These are phyloP conservation scores for Salvelinus fontinalis DNA, from an alignment of 2,113 vertebrate genomes.

Conservation along the genomic window DNA sequence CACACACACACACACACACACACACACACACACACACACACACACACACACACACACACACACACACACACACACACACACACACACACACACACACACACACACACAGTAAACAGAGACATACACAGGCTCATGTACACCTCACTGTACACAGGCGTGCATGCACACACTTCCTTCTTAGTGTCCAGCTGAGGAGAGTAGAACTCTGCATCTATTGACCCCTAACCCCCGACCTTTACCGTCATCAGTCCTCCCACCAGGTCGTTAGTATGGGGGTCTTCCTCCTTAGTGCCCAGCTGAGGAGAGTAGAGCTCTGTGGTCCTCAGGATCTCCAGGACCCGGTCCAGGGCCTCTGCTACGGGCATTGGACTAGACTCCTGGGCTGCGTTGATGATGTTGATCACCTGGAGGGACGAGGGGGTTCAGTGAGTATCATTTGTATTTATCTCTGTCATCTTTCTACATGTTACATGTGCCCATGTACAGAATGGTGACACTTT, in stretches of 20 bases:
- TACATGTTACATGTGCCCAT: no score
- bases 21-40: slow-evolving; percentile 15
- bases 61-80: neutral
- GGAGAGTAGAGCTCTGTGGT: slow-evolving; percentile 96
- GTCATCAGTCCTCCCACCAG: slow-evolving; percentile 95
- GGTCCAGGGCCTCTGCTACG: slow-evolving; percentile 92
- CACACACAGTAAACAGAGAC: neutral
- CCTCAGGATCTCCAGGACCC: slow-evolving; percentile 93
- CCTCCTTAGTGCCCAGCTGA: slow-evolving; percentile 89
- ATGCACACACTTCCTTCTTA: slow-evolving; percentile 77
- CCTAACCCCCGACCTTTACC: slow-evolving; percentile 70
- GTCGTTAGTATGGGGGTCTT: slow-evolving; percentile 93
- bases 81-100: neutral
- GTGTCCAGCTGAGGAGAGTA: slow-evolving; percentile 93
- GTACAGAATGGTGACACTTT: no score
- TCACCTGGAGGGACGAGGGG: slow-evolving; percentile 75
- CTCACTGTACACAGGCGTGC: no score
- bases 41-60: slow-evolving; percentile 20
- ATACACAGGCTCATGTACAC: neutral
- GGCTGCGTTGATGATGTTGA: slow-evolving; percentile 95
- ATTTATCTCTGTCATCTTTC: no score
- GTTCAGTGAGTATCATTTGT: no score
- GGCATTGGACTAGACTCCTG: slow-evolving; percentile 94
- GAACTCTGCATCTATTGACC: slow-evolving; percentile 73
- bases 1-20: slow-evolving; percentile 17